These are phyloP conservation scores for Cladopsammia gracilis DNA, from an alignment of 64 coral and sea anemone species.

Conservation along the genomic window DNA sequence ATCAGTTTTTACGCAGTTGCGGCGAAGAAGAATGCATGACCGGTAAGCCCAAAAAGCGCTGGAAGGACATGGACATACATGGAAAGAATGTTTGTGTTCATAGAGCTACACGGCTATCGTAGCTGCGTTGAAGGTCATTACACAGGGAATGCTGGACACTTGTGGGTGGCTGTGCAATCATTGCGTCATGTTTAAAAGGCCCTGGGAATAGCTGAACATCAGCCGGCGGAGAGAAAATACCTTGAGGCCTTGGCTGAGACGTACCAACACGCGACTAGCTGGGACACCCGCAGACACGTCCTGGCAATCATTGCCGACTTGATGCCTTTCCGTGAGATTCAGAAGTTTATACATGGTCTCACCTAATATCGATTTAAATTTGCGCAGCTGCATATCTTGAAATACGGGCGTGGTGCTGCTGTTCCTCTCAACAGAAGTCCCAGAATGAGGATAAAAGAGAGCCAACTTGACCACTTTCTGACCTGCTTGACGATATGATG, in stretches of 20 bases:
- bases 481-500: conserved; percentile 42
- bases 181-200: conserved; percentile 22
- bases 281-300: conserved; percentile 58
- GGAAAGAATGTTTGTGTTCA: conserved; percentile 21
- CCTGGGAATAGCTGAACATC: neutral
- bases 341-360: conserved; percentile 43
- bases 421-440: conserved; percentile 43
- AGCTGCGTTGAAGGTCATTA: conserved; percentile 43
- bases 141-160: conserved; percentile 38
- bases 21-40: conserved; percentile 23
- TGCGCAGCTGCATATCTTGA: conserved; percentile 7
- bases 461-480: conserved; percentile 46
- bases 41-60: conserved; percentile 53
- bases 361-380: conserved; percentile 33
- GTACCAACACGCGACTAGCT: conserved; percentile 41
- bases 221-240: conserved; percentile 30
- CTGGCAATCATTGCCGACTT: conserved; percentile 58
- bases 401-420: conserved; percentile 32
- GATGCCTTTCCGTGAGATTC: conserved; percentile 25
- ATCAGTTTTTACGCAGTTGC: conserved; percentile 44
- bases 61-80: conserved; percentile 14
- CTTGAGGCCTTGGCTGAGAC: conserved; percentile 44
- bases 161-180: conserved; percentile 41
- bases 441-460: conserved; percentile 21
- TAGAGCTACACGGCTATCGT: no score